These are phyloP conservation scores for Drosophila albomicans DNA, from an alignment of 1,140 invertebrate species.

Conservation along the genomic window DNA sequence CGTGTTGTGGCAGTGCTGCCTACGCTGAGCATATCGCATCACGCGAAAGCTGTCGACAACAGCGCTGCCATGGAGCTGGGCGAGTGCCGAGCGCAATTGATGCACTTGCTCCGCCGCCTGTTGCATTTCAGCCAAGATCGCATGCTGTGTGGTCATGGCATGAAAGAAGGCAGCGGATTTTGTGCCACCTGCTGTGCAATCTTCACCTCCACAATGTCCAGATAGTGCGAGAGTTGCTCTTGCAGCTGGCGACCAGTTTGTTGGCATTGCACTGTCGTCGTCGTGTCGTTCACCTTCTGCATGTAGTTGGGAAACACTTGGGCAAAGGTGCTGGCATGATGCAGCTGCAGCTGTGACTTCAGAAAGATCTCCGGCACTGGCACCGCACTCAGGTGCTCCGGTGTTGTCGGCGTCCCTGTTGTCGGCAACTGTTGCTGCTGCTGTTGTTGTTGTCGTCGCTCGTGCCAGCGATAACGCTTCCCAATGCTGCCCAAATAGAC, in stretches of 20 bases:
- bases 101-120: conserved; percentile 93
- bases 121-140: conserved; percentile 94
- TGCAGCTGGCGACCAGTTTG: conserved; percentile 86
- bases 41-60: conserved; percentile 93
- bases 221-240: conserved; percentile 94
- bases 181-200: conserved; percentile 97
- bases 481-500: conserved; percentile 93
- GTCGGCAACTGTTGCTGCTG: conserved; percentile 48
- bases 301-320: conserved; percentile 91
- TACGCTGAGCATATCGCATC: conserved; percentile 88
- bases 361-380: conserved; percentile 96
- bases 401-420: conserved; percentile 50
- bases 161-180: conserved; percentile 98
- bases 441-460: conserved; percentile 61
- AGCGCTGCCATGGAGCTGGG: conserved; percentile 91
- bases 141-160: conserved; percentile 98
- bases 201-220: conserved; percentile 97
- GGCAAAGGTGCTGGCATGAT: conserved; percentile 93
- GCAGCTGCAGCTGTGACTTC: conserved; percentile 92
- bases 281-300: conserved; percentile 83
- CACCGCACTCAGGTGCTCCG: conserved; percentile 87
- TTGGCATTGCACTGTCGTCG: conserved; percentile 65
- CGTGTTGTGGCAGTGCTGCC: conserved; percentile 88
- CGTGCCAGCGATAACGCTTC: conserved; percentile 87
- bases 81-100: conserved; percentile 89